A percentile compares a stretch with the other conserved stretches of the same genome.
phyloP scores from a whole-genome alignment of 1,140 invertebrate species.

The Patella vulgata region DNA sequence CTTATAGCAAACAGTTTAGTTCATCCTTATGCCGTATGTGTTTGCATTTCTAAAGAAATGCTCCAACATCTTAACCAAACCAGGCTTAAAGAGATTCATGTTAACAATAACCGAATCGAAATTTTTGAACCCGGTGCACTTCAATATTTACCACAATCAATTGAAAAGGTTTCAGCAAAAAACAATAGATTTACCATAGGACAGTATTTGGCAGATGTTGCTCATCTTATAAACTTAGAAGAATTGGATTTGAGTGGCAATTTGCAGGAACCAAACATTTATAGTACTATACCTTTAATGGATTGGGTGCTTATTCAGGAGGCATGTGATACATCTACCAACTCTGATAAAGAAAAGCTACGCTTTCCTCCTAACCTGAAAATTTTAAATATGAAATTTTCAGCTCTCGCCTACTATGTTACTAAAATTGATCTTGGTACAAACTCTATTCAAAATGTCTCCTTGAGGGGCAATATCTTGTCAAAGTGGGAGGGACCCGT shows the following conservation, averaged over 20 bases:
- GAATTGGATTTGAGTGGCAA: too few species aligned
- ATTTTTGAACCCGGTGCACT: conserved; percentile 9
- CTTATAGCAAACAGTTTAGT: conserved; percentile 9
- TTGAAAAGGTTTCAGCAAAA: too few species aligned
- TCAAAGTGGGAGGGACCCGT: conserved; percentile 21
- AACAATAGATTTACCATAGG: too few species aligned
- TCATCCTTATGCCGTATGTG: not conserved
- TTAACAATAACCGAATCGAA: not conserved
- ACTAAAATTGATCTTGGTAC: not conserved
- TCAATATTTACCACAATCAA: too few species aligned
- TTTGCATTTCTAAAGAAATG: not conserved
- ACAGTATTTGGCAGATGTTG: too few species aligned
- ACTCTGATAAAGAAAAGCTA: not conserved
- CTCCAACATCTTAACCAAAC: conserved; percentile 22
- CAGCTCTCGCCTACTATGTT: conserved; percentile 15
- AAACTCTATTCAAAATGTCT: not conserved
- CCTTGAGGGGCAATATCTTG: conserved; percentile 14
- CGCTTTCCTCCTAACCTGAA: conserved; percentile 19
- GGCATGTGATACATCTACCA: not conserved
- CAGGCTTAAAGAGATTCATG: not conserved
- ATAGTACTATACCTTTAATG: too few species aligned
- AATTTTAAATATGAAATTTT: conserved; percentile 3
- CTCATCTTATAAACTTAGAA: too few species aligned
- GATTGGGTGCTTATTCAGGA: too few species aligned
- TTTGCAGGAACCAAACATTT: too few species aligned